Base-by-base conservation (phyloP, 1,140 invertebrate species). In the Leguminivora glycinivorella region DNA sequence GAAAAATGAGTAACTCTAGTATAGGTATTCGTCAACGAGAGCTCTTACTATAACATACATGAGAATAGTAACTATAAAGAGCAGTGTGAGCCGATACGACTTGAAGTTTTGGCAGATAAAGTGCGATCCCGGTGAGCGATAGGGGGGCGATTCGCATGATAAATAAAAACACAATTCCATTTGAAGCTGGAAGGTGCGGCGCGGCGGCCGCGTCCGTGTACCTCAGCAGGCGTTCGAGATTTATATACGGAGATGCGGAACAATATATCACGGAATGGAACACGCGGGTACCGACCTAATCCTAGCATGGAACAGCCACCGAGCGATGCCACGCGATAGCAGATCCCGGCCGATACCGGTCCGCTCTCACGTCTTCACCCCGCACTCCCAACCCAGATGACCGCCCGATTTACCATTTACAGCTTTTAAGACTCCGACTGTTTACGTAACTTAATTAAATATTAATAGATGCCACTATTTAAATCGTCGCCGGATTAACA, bases 151-250 rank as follows among this genome's bases (percentile, higher is more conserved):
- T 90, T 90, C 88, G 85, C 86, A 89, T 88, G 87, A 90, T 90
- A 91, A 91, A 91, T 91, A 91, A 91, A 91, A 91, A 91, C 82
- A 91, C 87, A 91, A 90, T 91, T 90, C 89, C 87, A 91, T 90
- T 87, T 87, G 85, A 89, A 84, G 87, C 87, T 84, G 77, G 79
- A 79, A 77, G 83, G 77, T 85, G 87, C 80, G 82, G 83, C 78
- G 85, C 81, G 75, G 80, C 87, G 83, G 82, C 86, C 81, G 79
- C 81, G 85, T 85, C 82, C 87, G 84, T 91, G 89, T 91, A 88
- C 89, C 89, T 91, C 89, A 91, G 89, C 89, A 87, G 88, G 89
- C 87, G 88, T 88, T 83, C 88, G 83, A 87, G 89, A 91, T 91
- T 91, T 91, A 91, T 91, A 85, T 81, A 85, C 75, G 81, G 87